Base-by-base conservation (phyloP, 2,888 invertebrate genomes). In the Selenia dentaria region DNA sequence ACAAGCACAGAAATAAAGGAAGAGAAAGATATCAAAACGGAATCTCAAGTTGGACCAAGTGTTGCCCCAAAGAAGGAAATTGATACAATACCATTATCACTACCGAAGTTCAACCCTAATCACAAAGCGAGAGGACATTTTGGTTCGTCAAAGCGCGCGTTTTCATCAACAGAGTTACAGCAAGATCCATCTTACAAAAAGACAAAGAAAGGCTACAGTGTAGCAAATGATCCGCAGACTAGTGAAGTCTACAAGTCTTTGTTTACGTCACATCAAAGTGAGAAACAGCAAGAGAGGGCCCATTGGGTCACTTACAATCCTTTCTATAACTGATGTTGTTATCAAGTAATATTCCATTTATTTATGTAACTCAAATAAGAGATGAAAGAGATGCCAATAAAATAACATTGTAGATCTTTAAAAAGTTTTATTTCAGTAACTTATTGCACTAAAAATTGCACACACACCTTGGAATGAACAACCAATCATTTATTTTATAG, bases 291-390 rank as follows among this genome's bases (percentile, higher is more conserved):
- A 77, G 92, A 94, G 29, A 94, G 96, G 62, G 98, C 98, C 1
- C 98, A 99, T 78, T 99, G 99, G 99, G 95, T 99, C 41, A 99
- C 99, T 0, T 98, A 97, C 70, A 99, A 99, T 92, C 99, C 99
- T 35, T 97, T 97, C 82, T 97, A 97, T 78, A 97, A 97, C 36
- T 59, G 39, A 38, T 87, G n/a, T n/a, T n/a, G n/a, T n/a, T n/a
- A n/a, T n/a, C n/a, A n/a, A n/a, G n/a, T n/a, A n/a, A n/a, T n/a
- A n/a, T 18, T 47, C 26, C 10, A 33, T 14, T 11, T 22, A 20
- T 5, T 33, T 6, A 16, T 14, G 11, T 13, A 35, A 12, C 3
- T 2, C 18, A 18, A 13, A 27, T 27, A 26, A 8, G 12, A 28
- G 12, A 25, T 35, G 1, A 36, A 16, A 3, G 2, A 38, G 39